Evolutionary conservation across 2,888 invertebrate genomes (phyloP).

Genomic region (Scelioninae gen. 1): DNA sequence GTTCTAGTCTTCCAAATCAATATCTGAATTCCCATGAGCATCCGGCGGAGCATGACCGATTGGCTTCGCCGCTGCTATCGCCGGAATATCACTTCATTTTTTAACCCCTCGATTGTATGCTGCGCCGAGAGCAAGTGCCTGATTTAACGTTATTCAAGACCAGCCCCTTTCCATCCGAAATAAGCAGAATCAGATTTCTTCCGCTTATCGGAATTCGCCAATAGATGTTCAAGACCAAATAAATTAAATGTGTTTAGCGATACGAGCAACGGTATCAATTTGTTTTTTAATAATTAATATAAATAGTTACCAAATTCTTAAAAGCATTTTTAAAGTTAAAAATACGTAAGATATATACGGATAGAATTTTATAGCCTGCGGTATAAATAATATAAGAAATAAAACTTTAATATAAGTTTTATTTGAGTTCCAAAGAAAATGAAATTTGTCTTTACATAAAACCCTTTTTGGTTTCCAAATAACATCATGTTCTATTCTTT

Average conservation of each 20-base stretch:
- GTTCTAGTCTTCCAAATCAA: slow-evolving; percentile 70
- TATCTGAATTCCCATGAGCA: slow-evolving; percentile 71
- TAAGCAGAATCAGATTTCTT: slow-evolving; percentile 7
- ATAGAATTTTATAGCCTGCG: too few species aligned
- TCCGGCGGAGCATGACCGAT: slow-evolving; percentile 70
- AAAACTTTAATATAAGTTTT: too few species aligned
- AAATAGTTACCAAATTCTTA: too few species aligned
- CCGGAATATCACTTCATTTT: slow-evolving; percentile 62
- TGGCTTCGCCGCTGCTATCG: slow-evolving; percentile 55
- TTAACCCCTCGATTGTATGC: slow-evolving; percentile 52
- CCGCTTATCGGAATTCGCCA: slow-evolving; percentile 3
- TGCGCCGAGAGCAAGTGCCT: slow-evolving; percentile 29
- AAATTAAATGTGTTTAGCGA: slow-evolving; percentile 6
- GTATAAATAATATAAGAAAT: too few species aligned
- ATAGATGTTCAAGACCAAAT: slow-evolving; percentile 8
- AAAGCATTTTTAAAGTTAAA: too few species aligned
- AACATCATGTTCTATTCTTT: too few species aligned
- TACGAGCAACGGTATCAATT: not conserved
- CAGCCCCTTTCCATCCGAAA: slow-evolving; percentile 2
- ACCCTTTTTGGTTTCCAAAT: too few species aligned
- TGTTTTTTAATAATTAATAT: too few species aligned
- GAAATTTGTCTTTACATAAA: too few species aligned
- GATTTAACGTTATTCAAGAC: slow-evolving; percentile 31
- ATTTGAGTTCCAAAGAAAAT: too few species aligned
- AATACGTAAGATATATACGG: too few species aligned